Percentiles rank a stretch among this genome's conserved stretches.
phyloP scores from a whole-genome alignment of 2,888 invertebrate genomes.

The Seira ritae region DNA sequence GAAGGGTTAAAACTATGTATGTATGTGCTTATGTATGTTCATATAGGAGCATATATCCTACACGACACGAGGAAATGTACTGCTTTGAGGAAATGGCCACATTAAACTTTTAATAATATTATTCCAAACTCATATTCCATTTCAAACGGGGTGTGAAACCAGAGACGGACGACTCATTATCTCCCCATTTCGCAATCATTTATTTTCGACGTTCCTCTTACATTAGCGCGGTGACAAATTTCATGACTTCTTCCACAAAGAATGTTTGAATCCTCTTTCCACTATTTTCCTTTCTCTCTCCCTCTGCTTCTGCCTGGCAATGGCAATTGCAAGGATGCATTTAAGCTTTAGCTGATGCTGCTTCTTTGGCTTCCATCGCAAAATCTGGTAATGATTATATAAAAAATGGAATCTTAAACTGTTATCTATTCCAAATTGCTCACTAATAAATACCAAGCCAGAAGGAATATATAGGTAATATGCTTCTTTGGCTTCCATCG shows the following conservation, averaged over 20 bases:
- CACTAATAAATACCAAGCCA: constrained; percentile 47
- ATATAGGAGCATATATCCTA: too few species aligned
- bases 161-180: constrained; percentile 73
- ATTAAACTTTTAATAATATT: too few species aligned
- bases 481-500: neutral
- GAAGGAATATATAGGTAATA: constrained; percentile 3
- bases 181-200: constrained; percentile 74
- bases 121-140: too few species aligned
- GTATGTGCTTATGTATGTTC: too few species aligned
- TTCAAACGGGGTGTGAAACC: constrained; percentile 72
- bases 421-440: constrained; percentile 50
- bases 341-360: too few species aligned
- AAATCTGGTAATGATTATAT: constrained; percentile 53
- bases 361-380: too few species aligned
- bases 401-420: constrained; percentile 55
- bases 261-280: neutral
- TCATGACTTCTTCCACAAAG: constrained; percentile 61
- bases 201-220: constrained; percentile 74
- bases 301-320: constrained; percentile 20
- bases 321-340: constrained; percentile 23
- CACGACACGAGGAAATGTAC: too few species aligned
- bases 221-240: constrained; percentile 74
- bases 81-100: too few species aligned
- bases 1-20: neutral
- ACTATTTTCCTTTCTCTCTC: constrained; percentile 20